Percentiles rank a stretch among this genome's conserved stretches.
These are phyloP conservation scores for Montipora cactus DNA, from an alignment of 64 coral and sea anemone genomes.

Conservation along the genomic window DNA sequence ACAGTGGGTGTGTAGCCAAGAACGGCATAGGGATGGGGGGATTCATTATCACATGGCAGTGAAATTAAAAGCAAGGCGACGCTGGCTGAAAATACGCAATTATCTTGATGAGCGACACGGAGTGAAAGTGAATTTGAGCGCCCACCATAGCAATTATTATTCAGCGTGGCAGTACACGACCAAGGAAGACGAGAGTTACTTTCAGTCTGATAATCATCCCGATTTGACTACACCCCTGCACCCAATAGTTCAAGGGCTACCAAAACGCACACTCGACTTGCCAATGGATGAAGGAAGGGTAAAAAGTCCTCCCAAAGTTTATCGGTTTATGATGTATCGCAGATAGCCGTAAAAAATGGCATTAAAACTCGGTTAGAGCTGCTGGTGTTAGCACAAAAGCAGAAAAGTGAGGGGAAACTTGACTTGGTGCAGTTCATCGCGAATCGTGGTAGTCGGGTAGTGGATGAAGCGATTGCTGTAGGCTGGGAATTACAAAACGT, in stretches of 20 bases:
- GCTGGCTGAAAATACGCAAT: slow-evolving; percentile 14
- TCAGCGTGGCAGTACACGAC: slow-evolving; percentile 51
- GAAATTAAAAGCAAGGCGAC: slow-evolving; percentile 22
- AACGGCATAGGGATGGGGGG: neutral
- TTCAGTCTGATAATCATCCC: slow-evolving; percentile 33
- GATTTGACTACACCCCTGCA: neutral
- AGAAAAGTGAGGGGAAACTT: slow-evolving; percentile 65
- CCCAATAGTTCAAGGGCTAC: neutral
- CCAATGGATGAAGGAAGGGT: neutral
- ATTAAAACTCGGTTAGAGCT: slow-evolving; percentile 63
- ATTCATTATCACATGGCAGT: slow-evolving; percentile 19
- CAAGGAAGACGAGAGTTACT: slow-evolving; percentile 37
- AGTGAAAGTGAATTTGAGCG: slow-evolving; percentile 26
- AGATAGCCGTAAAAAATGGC: slow-evolving; percentile 65
- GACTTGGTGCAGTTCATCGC: slow-evolving; percentile 67
- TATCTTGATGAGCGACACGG: neutral
- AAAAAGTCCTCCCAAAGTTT: neutral
- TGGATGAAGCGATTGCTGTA: slow-evolving; percentile 40
- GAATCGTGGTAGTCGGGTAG: slow-evolving; percentile 26
- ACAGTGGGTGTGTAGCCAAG: slow-evolving; percentile 23
- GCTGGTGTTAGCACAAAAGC: slow-evolving; percentile 45
- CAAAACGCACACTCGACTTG: neutral
- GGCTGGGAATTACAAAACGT: slow-evolving; percentile 65
- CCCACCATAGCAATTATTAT: slow-evolving; percentile 36
- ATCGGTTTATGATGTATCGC: slow-evolving; percentile 37